Evolutionary conservation across 2,113 vertebrate species (phyloP), one percentile per base, ranked within the genome.

Genomic region (Osmerus mordax): DNA sequence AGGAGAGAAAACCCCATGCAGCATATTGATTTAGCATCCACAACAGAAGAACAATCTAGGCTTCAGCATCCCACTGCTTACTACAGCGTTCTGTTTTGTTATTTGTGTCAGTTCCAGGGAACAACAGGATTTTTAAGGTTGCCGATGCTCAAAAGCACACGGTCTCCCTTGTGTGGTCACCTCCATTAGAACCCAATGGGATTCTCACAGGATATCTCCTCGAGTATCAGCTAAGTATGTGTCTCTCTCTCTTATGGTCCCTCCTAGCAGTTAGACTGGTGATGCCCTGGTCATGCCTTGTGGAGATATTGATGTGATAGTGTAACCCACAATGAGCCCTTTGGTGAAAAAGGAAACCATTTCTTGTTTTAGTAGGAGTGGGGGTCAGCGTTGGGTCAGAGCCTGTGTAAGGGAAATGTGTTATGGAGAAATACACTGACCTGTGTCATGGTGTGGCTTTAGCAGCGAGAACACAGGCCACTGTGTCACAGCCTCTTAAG

Each of bases 141-240:
- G 83, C 93, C 77, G 94, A 90, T 56, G 91, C 94, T n/a, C 94
- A 96, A 80, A 91, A 88, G 78, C 89, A 95, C 29, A 92, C 92
- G 0, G 87, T 94, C 69, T 94, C 94, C 3, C 77, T 99, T 54
- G 92, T 84, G 0, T 99, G 97, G 97, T 91, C 93, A 18, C 90
- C 92, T 9, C 97, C 97, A 1, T 73, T 87, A 71, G 95, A 92
- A 66, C 80, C 93, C 28, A 98, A 98, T n/a, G 97, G 97, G 61
- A 89, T 95, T 83, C 90, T 98, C 41, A 97, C 91, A 0, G 90
- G 94, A 62, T 98, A 96, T 74, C 29, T 95, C 47, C 91, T 99
- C 16, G 93, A 97, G 56, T 96, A 98, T 74, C 96, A 98, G 88
- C 95, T 95, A 72, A 95, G 97, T 99, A 95, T 11, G 97, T 95